Evolutionary conservation across 2,888 invertebrate species (phyloP).

Genomic region (Conomelus anceps): DNA sequence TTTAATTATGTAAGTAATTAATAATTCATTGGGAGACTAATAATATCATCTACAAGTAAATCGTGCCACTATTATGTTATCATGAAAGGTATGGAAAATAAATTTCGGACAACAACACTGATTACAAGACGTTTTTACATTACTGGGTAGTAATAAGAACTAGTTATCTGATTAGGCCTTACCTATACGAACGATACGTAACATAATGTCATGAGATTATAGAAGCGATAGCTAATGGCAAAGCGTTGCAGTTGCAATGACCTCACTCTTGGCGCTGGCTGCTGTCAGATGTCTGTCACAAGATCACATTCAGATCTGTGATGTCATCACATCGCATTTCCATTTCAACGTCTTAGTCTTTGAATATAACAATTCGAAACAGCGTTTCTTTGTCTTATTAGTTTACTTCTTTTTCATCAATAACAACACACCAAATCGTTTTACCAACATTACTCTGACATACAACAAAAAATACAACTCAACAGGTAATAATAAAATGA

Average conservation of each 20-base stretch:
- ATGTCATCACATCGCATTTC: background rate
- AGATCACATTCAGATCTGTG: background rate
- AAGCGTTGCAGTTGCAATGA: slow-evolving; percentile 18
- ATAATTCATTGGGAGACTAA: slow-evolving; percentile 12
- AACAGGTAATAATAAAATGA: background rate
- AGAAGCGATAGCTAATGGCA: slow-evolving; percentile 24
- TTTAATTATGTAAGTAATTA: slow-evolving; percentile 4
- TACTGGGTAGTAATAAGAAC: slow-evolving; percentile 21
- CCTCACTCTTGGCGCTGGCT: slow-evolving; percentile 26
- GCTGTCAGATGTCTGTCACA: too few species aligned
- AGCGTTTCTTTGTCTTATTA: background rate
- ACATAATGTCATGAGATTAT: slow-evolving; percentile 19
- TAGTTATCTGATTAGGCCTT: slow-evolving; percentile 27
- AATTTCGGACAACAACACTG: slow-evolving; percentile 25
- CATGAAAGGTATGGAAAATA: slow-evolving; percentile 16
- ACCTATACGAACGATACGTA: slow-evolving; percentile 4
- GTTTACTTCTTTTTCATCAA: slow-evolving; percentile 1
- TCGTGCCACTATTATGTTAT: slow-evolving; percentile 15
- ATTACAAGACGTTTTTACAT: slow-evolving; percentile 23
- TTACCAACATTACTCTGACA: background rate
- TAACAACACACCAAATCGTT: background rate
- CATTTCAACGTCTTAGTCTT: background rate
- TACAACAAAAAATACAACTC: slow-evolving; percentile 9
- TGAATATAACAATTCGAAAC: background rate
- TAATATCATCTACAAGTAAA: slow-evolving; percentile 20